A percentile compares a stretch with the other conserved stretches of the same genome.
phyloP scores from a whole-genome alignment of 2,113 vertebrate genomes.

The Beaufortia kweichowensis region DNA sequence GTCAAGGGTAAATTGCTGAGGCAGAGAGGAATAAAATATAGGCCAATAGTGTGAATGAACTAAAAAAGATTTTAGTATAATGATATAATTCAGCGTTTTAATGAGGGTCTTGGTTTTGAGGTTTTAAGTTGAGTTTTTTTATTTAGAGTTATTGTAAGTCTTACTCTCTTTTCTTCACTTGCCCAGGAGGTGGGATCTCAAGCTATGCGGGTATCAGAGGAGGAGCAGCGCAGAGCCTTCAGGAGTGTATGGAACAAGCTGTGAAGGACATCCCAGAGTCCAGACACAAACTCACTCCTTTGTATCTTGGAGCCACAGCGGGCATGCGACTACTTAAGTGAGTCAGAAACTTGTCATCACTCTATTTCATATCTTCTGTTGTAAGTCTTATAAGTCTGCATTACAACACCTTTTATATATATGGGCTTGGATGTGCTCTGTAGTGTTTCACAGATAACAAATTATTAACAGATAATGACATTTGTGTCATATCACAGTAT shows the following conservation, averaged over 20 bases:
- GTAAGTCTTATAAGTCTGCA: too few species aligned
- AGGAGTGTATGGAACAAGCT: slow-evolving; percentile 72
- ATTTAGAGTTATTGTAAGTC: too few species aligned
- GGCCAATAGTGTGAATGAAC: background rate
- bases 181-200: slow-evolving; percentile 68
- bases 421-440: background rate
- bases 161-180: background rate
- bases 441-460: background rate
- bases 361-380: too few species aligned
- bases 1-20: slow-evolving; percentile 68
- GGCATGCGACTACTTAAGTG: slow-evolving; percentile 86
- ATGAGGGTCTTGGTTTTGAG: too few species aligned
- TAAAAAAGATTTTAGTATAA: too few species aligned
- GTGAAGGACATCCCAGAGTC: slow-evolving; percentile 67
- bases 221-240: slow-evolving; percentile 65
- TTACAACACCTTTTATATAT: background rate
- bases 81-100: too few species aligned
- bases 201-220: slow-evolving; percentile 60
- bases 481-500: slow-evolving; percentile 65
- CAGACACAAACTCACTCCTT: slow-evolving; percentile 68
- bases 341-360: slow-evolving; percentile 36
- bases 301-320: slow-evolving; percentile 81
- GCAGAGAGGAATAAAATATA: background rate
- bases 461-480: too few species aligned
- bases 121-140: too few species aligned